phyloP scores from a whole-genome alignment of 2,113 vertebrate genomes.

The Columbina picui region DNA sequence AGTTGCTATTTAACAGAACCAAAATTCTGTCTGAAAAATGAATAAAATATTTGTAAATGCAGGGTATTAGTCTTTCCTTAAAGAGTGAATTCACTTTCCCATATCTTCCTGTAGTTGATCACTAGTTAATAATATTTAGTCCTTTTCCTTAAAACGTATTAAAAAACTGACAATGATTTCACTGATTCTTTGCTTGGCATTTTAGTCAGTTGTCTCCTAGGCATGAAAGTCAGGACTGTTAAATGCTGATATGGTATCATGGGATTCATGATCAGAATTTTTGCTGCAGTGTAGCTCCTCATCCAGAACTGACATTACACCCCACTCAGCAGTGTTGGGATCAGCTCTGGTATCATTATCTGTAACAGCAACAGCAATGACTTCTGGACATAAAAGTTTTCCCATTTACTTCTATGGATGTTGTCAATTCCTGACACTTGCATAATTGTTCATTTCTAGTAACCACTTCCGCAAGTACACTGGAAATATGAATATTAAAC shows the following conservation, averaged over 20 bases:
- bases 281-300: constrained; percentile 61
- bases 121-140: constrained; percentile 1
- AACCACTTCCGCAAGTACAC: constrained; percentile 5
- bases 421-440: constrained; percentile 22
- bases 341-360: constrained; percentile 67
- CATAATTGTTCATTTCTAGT: not conserved
- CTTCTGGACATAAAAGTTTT: constrained; percentile 68
- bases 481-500: not conserved
- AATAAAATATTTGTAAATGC: constrained; percentile 28
- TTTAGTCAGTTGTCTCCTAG: constrained; percentile 60
- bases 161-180: constrained; percentile 49
- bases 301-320: constrained; percentile 75
- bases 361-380: constrained; percentile 47
- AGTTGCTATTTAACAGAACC: not conserved
- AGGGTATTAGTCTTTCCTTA: not conserved
- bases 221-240: constrained; percentile 66
- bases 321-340: constrained; percentile 56
- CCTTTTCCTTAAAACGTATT: not conserved
- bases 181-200: constrained; percentile 63
- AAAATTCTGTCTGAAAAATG: constrained; percentile 42
- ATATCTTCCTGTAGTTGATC: not conserved
- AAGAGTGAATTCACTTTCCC: not conserved
- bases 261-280: constrained; percentile 78
- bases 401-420: constrained; percentile 47
- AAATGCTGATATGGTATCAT: constrained; percentile 73